phyloP scores from a whole-genome alignment of 2,888 invertebrate species.

The Sphaerophoria rueppellii region DNA sequence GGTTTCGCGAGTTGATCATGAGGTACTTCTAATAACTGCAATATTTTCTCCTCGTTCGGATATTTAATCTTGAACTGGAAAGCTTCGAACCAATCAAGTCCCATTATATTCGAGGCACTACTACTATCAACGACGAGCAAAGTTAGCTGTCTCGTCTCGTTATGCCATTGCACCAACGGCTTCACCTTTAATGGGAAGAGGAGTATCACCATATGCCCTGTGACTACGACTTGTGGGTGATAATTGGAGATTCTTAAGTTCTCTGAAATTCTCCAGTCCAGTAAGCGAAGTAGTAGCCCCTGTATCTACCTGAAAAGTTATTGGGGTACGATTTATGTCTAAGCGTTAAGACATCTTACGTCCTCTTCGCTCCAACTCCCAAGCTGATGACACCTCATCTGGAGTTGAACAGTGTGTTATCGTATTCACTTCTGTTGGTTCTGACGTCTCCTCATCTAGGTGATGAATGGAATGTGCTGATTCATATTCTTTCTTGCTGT shows the following conservation, averaged over 20 bases:
- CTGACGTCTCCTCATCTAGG: not conserved
- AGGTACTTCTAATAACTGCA: conserved; percentile 27
- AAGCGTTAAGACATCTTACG: not conserved
- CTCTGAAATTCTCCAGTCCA: conserved; percentile 19
- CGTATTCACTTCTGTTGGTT: not conserved
- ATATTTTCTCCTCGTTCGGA: no score
- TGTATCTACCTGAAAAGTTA: conserved; percentile 55
- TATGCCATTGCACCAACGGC: conserved; percentile 8
- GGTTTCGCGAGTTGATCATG: conserved; percentile 25
- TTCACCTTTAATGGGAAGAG: conserved; percentile 13
- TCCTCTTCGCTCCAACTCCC: conserved; percentile 3
- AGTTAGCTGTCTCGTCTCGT: conserved; percentile 20
- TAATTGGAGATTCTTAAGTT: conserved; percentile 19
- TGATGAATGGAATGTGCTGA: conserved; percentile 11
- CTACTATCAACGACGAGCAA: no score
- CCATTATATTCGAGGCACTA: no score
- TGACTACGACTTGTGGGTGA: conserved; percentile 10
- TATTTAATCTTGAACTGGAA: no score
- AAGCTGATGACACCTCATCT: conserved; percentile 16
- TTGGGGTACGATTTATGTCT: conserved; percentile 29
- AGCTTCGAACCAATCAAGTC: no score
- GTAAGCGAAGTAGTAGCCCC: conserved; percentile 46
- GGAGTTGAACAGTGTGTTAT: conserved; percentile 1
- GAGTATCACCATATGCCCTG: conserved; percentile 11
- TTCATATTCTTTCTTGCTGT: not conserved